Evolutionary conservation across 2,888 invertebrate genomes (phyloP), one percentile per base, ranked within the genome.

Genomic region (Rhamphomyia laevipes): DNA sequence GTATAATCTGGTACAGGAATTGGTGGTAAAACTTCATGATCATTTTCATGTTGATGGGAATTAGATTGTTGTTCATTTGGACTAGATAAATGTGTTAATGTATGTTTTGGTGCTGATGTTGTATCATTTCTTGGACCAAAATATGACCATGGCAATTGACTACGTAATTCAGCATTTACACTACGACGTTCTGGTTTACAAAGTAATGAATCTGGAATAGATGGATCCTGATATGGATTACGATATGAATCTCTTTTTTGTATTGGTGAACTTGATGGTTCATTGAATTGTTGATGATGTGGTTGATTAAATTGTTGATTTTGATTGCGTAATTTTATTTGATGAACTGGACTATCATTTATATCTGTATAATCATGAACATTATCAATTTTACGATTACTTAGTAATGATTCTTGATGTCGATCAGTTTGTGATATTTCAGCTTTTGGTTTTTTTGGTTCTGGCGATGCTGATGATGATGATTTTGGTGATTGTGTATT

Each of bases 71-170:
- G 7, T 27, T 27, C 23, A 27, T 27, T 27, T 27, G 23, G 23
- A 27, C 23, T 27, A 27, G 23, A 27, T 27, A 27, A 27, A 38
- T 51, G 46, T 54, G 70, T 70, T 10, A 74, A 65, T 68, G 73
- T 71, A 53, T 67, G 69, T 17, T 55, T 54, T 35, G 35, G 35
- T 9, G 52, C 52, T 12, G 45, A 50, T 10, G 45, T 41, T 3
- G 45, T 48, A 57, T 71, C 67, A 27, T 70, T 63, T 7, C 71
- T 62, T 46, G 70, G 63, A 1, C 71, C 70, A 53, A 74, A 70
- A 61, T 80, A 80, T 7, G 78, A 75, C 80, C 80, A 80, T 13
- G 79, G 79, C 58, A 77, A 63, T 62, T 79, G 79, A 21, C 75
- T 72, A 53, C 77, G 74, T 44, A 79, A 65, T 56, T 76, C 78